These are phyloP conservation scores for Shinisaurus crocodilurus DNA, from an alignment of 2,113 vertebrate genomes.

Conservation along the genomic window DNA sequence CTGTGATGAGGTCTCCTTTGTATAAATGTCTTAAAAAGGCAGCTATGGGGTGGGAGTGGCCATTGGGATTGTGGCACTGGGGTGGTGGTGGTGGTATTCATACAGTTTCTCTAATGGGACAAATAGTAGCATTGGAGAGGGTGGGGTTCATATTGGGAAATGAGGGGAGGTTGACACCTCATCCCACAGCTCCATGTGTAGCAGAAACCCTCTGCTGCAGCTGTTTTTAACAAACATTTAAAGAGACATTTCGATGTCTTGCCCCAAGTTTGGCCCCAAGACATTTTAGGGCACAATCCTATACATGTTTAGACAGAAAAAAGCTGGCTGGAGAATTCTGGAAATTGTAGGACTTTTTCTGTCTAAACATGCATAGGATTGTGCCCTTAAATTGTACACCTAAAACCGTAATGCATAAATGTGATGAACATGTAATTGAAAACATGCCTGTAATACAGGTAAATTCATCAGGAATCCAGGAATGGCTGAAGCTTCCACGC, in stretches of 20 bases:
- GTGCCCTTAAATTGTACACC: background rate
- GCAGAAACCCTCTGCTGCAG: slow-evolving; percentile 18
- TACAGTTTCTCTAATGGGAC: background rate
- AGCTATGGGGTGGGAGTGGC: background rate
- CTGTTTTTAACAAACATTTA: slow-evolving; percentile 21
- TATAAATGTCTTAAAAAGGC: background rate
- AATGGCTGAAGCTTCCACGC: background rate
- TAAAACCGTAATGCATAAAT: background rate
- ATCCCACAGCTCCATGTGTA: background rate
- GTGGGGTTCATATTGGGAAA: background rate
- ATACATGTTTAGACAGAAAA: too few relatives aligned
- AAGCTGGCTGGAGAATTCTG: too few relatives aligned
- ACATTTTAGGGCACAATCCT: background rate
- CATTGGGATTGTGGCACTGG: background rate
- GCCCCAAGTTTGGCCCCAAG: background rate
- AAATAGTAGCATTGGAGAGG: background rate
- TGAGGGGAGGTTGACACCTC: fast-evolving
- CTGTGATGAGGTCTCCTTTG: too few relatives aligned
- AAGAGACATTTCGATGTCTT: background rate
- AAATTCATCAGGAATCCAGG: background rate
- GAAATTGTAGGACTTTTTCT: too few relatives aligned
- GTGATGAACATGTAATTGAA: background rate
- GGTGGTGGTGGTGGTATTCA: background rate
- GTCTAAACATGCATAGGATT: too few relatives aligned
- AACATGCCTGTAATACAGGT: background rate